Percentiles rank a stretch among this genome's conserved stretches.
Evolutionary conservation across 2,888 invertebrate species (phyloP).

Genomic region (Drosophila koepferae): DNA sequence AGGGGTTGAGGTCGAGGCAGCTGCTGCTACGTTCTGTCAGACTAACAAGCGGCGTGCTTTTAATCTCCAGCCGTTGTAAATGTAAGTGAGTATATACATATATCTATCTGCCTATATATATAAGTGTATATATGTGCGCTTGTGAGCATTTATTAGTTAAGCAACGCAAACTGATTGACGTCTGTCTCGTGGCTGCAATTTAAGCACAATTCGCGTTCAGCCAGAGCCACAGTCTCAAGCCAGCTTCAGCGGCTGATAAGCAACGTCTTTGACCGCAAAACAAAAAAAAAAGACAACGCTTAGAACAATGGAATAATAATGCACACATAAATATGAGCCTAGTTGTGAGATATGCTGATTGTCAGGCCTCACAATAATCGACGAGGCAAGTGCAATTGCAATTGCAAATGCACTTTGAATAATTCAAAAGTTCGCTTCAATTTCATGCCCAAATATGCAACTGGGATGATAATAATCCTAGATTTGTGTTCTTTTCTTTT

Average conservation of each 20-base stretch:
- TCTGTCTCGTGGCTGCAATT: constrained; percentile 79
- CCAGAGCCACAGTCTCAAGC: constrained; percentile 2
- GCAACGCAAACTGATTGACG: constrained; percentile 79
- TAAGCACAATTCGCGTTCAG: constrained; percentile 73
- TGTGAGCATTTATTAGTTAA: constrained; percentile 51
- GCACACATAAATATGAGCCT: constrained; percentile 6
- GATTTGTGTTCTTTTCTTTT: background rate
- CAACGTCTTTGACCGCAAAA: constrained; percentile 50
- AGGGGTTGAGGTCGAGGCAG: constrained; percentile 57
- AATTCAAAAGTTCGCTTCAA: constrained; percentile 43
- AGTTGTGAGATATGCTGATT: constrained; percentile 20
- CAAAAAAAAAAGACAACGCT: constrained; percentile 1
- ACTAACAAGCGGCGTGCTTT: constrained; percentile 70
- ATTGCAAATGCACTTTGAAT: constrained; percentile 44
- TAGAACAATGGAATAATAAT: constrained; percentile 30
- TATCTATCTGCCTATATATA: constrained; percentile 2
- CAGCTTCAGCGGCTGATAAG: constrained; percentile 46
- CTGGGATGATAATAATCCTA: background rate
- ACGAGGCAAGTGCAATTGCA: constrained; percentile 37
- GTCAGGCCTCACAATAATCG: constrained; percentile 25
- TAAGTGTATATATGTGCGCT: constrained; percentile 15
- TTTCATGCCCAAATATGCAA: background rate
- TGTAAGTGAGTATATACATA: constrained; percentile 10
- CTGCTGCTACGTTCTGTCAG: constrained; percentile 41
- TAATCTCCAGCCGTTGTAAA: constrained; percentile 58